Percentiles rank a stretch among this genome's conserved stretches.
Conservation (phyloP, 2,113 vertebrate genomes). For the Bujurquina vittata region DNA sequence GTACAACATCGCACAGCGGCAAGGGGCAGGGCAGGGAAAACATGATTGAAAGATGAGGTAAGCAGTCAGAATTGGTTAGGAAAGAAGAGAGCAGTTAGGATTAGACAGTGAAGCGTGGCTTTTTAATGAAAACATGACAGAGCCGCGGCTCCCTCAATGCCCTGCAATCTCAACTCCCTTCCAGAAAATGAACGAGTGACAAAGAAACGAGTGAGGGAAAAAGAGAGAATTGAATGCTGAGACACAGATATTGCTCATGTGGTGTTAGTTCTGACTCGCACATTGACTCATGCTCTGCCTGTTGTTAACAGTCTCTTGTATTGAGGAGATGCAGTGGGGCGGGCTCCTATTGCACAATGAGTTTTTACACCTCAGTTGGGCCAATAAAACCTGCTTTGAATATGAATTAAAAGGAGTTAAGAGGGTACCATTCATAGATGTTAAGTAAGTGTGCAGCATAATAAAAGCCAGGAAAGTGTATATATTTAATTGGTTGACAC, state of each 20-base stretch:
- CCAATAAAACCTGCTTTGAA: conserved; percentile 75
- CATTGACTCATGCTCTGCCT: conserved; percentile 52
- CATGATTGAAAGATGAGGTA: conserved; percentile 75
- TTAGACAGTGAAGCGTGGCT: conserved; percentile 83
- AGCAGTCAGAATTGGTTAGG: conserved; percentile 76
- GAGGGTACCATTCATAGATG: conserved; percentile 69
- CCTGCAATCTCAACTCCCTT: conserved; percentile 38
- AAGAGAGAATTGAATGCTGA: conserved; percentile 29
- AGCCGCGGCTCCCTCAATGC: conserved; percentile 44
- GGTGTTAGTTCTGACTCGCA: conserved; percentile 47
- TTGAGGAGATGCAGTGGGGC: conserved; percentile 42
- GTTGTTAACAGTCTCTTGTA: conserved; percentile 69
- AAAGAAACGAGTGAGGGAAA: conserved; percentile 4
- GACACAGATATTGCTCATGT: conserved; percentile 63
- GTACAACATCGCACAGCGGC: conserved; percentile 4
- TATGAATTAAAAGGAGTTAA: conserved; percentile 73
- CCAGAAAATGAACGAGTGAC: conserved; percentile 40
- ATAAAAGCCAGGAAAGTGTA: conserved; percentile 73
- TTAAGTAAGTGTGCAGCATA: conserved; percentile 63
- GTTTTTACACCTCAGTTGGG: conserved; percentile 62
- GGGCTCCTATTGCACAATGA: conserved; percentile 51
- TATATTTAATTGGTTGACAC: conserved; percentile 77
- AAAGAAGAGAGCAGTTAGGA: conserved; percentile 72
- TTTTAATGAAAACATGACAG: conserved; percentile 84
- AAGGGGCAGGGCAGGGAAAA: conserved; percentile 33